A percentile compares a stretch with the other conserved stretches of the same genome.
These are phyloP conservation scores for Talpa occidentalis DNA, from an alignment of 2,113 vertebrate species.

Conservation along the genomic window DNA sequence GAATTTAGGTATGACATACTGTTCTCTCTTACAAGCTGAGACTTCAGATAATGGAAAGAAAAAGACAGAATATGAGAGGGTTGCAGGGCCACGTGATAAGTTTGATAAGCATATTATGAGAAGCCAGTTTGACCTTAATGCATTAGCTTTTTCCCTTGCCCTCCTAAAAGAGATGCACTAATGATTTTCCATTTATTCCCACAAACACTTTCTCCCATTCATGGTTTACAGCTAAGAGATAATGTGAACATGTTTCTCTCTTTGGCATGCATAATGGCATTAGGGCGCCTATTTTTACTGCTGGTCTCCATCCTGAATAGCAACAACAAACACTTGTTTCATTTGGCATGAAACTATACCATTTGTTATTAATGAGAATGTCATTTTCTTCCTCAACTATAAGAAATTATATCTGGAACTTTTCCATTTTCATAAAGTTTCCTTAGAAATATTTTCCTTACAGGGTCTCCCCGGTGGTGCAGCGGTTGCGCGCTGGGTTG, in stretches of 20 bases:
- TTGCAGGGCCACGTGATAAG: neutral
- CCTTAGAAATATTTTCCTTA: neutral
- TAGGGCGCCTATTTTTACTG: slow-evolving; percentile 21
- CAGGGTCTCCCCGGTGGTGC: too few species aligned
- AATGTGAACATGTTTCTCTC: slow-evolving; percentile 34
- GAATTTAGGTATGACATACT: neutral
- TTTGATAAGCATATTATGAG: neutral
- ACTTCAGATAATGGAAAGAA: slow-evolving; percentile 21
- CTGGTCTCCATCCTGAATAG: neutral
- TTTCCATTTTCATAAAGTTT: slow-evolving; percentile 44
- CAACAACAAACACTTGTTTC: neutral
- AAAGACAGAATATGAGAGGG: neutral
- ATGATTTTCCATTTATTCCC: slow-evolving; percentile 48
- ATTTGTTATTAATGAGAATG: neutral
- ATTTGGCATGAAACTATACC: neutral
- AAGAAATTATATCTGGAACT: neutral
- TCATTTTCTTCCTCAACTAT: slow-evolving; percentile 8
- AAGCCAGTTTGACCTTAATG: slow-evolving; percentile 15
- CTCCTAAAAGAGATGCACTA: slow-evolving; percentile 27
- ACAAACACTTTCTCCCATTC: slow-evolving; percentile 12
- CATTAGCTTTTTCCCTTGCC: neutral
- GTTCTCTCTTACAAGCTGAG: neutral
- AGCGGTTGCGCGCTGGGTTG: too few species aligned
- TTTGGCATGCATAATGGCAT: neutral
- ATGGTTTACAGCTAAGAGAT: slow-evolving; percentile 6